phyloP scores from a whole-genome alignment of 1,140 invertebrate genomes.

The Muscidifurax raptorellus region DNA sequence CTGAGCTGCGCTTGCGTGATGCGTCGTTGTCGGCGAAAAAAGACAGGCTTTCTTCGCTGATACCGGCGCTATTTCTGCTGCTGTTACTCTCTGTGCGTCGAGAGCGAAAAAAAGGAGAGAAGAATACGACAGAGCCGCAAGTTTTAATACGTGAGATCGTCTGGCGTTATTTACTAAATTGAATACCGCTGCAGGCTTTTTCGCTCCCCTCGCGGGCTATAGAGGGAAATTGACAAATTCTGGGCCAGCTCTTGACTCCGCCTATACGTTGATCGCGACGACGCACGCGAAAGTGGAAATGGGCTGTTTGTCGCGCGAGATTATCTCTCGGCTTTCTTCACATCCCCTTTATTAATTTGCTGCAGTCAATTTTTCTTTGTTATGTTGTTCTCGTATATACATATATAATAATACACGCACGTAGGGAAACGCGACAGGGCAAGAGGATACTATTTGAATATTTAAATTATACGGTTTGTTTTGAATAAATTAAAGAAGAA shows the following conservation, averaged over 20 bases:
- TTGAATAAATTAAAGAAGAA: conserved; percentile 5
- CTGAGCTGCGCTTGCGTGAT: background rate
- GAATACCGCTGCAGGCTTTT: conserved; percentile 61
- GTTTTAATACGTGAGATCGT: conserved; percentile 60
- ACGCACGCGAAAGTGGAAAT: conserved; percentile 43
- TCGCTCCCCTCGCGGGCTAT: background rate
- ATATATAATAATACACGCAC: background rate
- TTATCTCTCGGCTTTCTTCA: conserved; percentile 9
- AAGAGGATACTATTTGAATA: background rate
- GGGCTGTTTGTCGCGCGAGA: conserved; percentile 26
- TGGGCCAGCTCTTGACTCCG: background rate
- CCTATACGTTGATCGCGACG: conserved; percentile 16
- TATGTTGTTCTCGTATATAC: background rate
- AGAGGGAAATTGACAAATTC: conserved; percentile 41
- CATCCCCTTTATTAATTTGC: conserved; percentile 11
- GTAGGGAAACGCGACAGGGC: background rate
- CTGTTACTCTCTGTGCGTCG: conserved; percentile 8
- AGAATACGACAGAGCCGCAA: conserved; percentile 35
- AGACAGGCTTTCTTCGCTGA: background rate
- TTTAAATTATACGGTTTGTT: background rate
- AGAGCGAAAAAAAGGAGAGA: background rate
- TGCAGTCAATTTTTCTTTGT: background rate
- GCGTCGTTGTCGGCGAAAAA: background rate
- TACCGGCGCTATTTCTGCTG: conserved; percentile 4
- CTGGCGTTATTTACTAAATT: conserved; percentile 65